Evolutionary conservation across 2,888 invertebrate genomes (phyloP), one percentile per base, ranked within the genome.

Genomic region (Peribatodes rhomboidaria): DNA sequence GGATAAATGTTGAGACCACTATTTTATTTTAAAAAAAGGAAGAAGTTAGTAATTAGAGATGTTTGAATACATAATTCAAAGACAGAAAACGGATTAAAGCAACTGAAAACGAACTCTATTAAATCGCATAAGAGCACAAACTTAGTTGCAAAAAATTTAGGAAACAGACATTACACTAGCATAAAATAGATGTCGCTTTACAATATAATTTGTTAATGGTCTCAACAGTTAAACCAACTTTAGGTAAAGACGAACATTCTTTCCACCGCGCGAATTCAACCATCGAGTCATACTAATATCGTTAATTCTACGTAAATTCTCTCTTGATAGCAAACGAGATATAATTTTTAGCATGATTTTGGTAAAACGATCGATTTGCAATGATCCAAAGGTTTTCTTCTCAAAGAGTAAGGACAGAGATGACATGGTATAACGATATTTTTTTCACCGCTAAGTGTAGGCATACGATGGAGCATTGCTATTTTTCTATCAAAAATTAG

Each of bases 1-100:
- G 53, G 52, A 54, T 54, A 37, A 46, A 58, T 64, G 63, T 49
- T 49, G 47, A 49, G 46, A 64, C 53, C 63, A 54, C 37, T 22
- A 49, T 54, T 27, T 52, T 50, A 10, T 31, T 7, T 14, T 11
- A 37, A 46, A 20, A 35, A 22, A 20, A 33, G 0, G 10, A 33
- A 6, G 6, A 27, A 4, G 6, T 27, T 27, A 6, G 27, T 27
- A n/a, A n/a, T n/a, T n/a, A n/a, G n/a, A n/a, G n/a, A n/a, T n/a
- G n/a, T n/a, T n/a, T n/a, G n/a, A n/a, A n/a, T n/a, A n/a, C n/a
- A n/a, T n/a, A n/a, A n/a, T n/a, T n/a, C n/a, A 9, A 37, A 37
- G n/a, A 2, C 6, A 37, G n/a, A 37, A n/a, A 13, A 37, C n/a
- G n/a, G 13, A 37, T 37, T 37, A 1, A 37, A 42, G 18, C 10